phyloP scores from a whole-genome alignment of 2,888 invertebrate genomes.

The Andricus quercusramuli region DNA sequence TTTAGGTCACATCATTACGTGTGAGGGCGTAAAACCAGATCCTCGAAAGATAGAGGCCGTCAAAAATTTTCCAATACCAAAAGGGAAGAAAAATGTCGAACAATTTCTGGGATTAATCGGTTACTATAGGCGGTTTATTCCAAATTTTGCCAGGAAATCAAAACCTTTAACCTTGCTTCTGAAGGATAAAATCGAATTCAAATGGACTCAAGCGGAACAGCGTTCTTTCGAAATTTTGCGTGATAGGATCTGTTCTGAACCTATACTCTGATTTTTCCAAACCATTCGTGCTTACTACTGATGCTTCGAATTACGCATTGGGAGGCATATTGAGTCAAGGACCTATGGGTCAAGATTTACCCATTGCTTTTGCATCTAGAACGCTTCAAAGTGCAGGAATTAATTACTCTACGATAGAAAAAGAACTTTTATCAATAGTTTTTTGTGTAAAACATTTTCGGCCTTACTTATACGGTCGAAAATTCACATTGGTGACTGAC shows the following conservation, averaged over 20 bases:
- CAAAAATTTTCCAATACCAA: too few relatives aligned
- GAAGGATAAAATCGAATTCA: constrained; percentile 53
- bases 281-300: constrained; percentile 42
- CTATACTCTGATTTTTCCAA: background rate
- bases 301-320: constrained; percentile 44
- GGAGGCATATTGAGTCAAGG: constrained; percentile 40
- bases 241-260: constrained; percentile 25
- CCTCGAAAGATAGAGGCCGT: too few relatives aligned
- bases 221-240: constrained; percentile 8
- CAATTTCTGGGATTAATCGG: too few relatives aligned
- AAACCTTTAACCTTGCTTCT: constrained; percentile 35
- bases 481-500: too few relatives aligned
- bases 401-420: constrained; percentile 5
- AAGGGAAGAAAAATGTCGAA: too few relatives aligned
- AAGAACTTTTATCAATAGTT: too few relatives aligned
- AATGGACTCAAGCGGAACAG: constrained; percentile 48
- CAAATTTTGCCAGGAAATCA: too few relatives aligned
- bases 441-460: too few relatives aligned
- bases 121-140: too few relatives aligned
- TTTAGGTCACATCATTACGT: too few relatives aligned
- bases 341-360: constrained; percentile 22
- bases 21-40: too few relatives aligned
- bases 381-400: constrained; percentile 18
- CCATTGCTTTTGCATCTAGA: constrained; percentile 37
- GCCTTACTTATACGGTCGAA: too few relatives aligned